Conservation (phyloP, 2,113 vertebrate species). For the Pelecanoides urinatrix region DNA sequence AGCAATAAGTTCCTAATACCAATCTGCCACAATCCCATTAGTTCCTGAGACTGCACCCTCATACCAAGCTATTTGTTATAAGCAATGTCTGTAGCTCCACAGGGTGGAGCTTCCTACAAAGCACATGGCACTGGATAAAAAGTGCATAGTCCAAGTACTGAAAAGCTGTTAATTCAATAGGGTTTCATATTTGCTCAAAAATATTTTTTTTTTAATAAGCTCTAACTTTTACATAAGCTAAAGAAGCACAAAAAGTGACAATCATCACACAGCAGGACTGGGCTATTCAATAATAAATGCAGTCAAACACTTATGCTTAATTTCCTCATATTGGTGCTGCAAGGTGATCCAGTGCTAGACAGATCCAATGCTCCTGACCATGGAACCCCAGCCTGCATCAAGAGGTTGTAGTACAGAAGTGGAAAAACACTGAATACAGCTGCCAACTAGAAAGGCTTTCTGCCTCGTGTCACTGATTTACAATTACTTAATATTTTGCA, state of each 20-base stretch:
- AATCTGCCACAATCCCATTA: background rate
- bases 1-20: background rate
- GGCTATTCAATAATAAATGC: background rate
- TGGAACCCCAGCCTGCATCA: accelerated
- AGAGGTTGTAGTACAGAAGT: background rate
- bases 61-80: background rate
- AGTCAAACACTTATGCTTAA: background rate
- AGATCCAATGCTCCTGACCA: background rate
- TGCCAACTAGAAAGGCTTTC: background rate
- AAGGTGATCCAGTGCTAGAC: background rate
- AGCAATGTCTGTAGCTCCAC: background rate
- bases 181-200: background rate
- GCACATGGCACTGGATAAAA: background rate
- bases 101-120: background rate
- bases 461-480: background rate
- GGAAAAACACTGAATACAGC: background rate
- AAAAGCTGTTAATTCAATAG: background rate
- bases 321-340: background rate
- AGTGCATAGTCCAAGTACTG: background rate
- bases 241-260: background rate
- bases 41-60: background rate
- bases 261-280: background rate
- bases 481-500: background rate
- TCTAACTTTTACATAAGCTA: background rate
- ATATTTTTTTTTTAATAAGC: background rate